Base-by-base conservation (phyloP, 2,888 invertebrate species). In the Trypoxylon attenuatum region DNA sequence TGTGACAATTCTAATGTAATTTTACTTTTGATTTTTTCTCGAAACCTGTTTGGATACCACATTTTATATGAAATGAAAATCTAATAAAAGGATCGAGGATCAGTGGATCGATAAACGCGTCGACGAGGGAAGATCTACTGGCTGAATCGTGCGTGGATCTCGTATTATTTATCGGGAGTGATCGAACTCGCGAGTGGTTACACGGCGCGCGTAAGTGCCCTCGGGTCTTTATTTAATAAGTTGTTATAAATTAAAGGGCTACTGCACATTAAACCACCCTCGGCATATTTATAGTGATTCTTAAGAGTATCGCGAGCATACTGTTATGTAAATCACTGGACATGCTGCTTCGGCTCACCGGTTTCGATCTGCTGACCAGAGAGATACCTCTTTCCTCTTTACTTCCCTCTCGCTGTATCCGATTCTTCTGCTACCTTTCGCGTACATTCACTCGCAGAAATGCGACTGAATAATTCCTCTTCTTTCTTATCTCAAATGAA, bases 241-340 rank as follows among this genome's bases (percentile, higher is more conserved):
- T 83, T 81, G 80, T 83, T 83, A 78, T 82, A 81, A 82, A 82
- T 82, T 78, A 82, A 78, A 78, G 75, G 71, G 82, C 82, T 82
- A 83, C 82, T 76, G 82, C 82, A 81, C 80, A 78, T 81, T 79
- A 82, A 81, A 77, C 77, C 76, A 81, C 74, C 71, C 77, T 75
- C 78, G 78, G 78, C 71, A 82, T 82, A 82, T 83, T 82, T 83
- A 82, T 82, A 76, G 78, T 77, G 73, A 79, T 79, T 78, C 71
- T 76, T 69, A 71, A 69, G 56, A 63, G 60, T 65, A 67, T 41
- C 57, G 59, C 71, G 74, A 53, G 57, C 71, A 64, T 74, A 74
- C 70, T 73, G 69, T 71, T 78, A 73, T 82, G 81, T 80, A 82
- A 82, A 82, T 83, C 78, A 82, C 59, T 13, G 46, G 56, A 25